Evolutionary conservation across 2,113 vertebrate genomes (phyloP), one percentile per base, ranked within the genome.

Genomic region (Phocoena phocoena): DNA sequence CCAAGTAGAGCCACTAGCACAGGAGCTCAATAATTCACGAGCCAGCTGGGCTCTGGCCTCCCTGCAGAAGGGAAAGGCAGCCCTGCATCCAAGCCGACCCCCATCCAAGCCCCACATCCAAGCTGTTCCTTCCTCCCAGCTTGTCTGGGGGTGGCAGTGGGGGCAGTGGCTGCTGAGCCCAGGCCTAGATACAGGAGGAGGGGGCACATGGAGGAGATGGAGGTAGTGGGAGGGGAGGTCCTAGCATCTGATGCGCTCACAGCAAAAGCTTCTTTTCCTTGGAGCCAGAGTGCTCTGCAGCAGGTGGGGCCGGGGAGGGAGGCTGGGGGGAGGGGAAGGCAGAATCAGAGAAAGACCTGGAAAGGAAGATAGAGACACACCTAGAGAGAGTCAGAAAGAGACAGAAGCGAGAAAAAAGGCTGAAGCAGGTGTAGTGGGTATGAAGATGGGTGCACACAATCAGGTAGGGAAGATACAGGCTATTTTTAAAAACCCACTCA

Each of bases 261-360:
- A 73, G 70, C 63, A 10, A 92, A 60, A 53, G 62, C 94, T 23
- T 67, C 77, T 68, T 86, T 84, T 87, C 36, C 50, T 74, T 33
- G 67, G 71, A 80, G 25, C 73, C 38, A 41, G 31, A 88, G 88
- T 25, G 33, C 17, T 50, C 36, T n/a, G 33, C 8, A 38, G 28
- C 4, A 21, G 47, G 44, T 13, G 36, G 26, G 47, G 23, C 2
- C 0, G 3, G 6, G 1, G 21, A 28, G 26, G 3, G 44, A 6
- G 9, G 21, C 25, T 47, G 2, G 8, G 2, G 23, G 2, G 50
- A 36, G 36, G 63, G 53, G n/a, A 26, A 77, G 76, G 23, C 65
- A 53, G 11, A 53, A 60, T 23, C 23, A 25, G 8, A 60, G 38
- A 36, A 68, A 90, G 26, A 68, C 31, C 11, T 41, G n/a, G 13